Base-by-base conservation (phyloP, 2,888 invertebrate genomes). In the Pristionchus exspectatus region DNA sequence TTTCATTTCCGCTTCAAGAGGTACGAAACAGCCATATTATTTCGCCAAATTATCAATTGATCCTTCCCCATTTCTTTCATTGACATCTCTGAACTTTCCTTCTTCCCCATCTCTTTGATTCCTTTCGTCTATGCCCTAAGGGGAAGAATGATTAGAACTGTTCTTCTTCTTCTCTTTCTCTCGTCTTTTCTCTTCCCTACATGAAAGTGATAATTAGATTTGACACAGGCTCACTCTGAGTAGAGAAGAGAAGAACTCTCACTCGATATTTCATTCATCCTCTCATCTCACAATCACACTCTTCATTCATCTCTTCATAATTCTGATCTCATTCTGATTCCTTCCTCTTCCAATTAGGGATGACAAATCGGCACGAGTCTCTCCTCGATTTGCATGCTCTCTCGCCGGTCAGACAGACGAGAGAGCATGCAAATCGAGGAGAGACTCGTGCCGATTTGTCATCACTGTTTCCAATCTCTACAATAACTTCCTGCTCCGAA, bases 121-220 rank as follows among this genome's bases (percentile, higher is more conserved):
- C 9, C 24, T 12, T 77, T 50, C 50, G 7, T 21, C 9, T 77
- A 77, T 77, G 18, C 77, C 33, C 66, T 66, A 27, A 66, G 74
- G 30, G 74, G 18, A 21, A 14, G 10, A 44, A 38, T 44, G 44
- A 30, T 12, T 18, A 30, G 18, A 14, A n/a, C 44, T 7, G 77
- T 44, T 38, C 30, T 27, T 69, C 77, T 38, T 30, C 24, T 56
- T 56, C 12, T 44, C 44, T 56, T 84, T 56, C 84, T 30, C 84
- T 56, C 56, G 44, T 50, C 44, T 50, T 21, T 59, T 56, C 59
- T 81, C 21, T 27, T 33, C 59, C 44, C 84, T 84, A 56, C 84
- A 56, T 38, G 56, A 56, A 27, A 56, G 84, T 56, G 44, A 54
- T 84, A 59, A 84, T 56, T 84, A 84, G 54, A 30, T 54, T 59